Conservation (phyloP, 35 echinoderm and acorn worm genomes). For the Acanthaster planci region DNA sequence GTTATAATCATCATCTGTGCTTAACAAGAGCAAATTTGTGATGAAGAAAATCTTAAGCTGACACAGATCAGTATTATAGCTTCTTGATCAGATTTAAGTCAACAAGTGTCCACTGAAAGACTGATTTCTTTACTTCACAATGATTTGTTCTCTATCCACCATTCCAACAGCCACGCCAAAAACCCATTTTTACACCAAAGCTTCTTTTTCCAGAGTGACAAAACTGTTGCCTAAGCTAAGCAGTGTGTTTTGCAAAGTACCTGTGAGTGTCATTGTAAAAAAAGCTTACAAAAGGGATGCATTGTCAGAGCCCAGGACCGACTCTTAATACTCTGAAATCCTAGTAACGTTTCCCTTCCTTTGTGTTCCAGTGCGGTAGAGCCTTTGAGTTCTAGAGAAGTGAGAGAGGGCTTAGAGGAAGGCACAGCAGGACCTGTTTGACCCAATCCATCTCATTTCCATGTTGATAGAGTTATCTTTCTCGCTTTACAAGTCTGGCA, state of each 20-base stretch:
- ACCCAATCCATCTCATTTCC: conserved; percentile 18
- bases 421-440: neutral
- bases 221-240: neutral
- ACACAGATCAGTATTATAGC: too few species aligned
- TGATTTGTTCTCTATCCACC: too few species aligned
- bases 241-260: conserved; percentile 26
- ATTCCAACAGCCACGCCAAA: neutral
- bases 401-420: conserved; percentile 3
- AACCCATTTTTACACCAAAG: conserved; percentile 4
- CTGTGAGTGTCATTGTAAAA: conserved; percentile 4
- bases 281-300: neutral
- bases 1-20: too few species aligned
- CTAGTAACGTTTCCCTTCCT: conserved; percentile 16
- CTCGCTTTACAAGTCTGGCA: conserved; percentile 29
- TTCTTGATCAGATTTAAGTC: too few species aligned
- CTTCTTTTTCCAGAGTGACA: conserved; percentile 6
- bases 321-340: neutral
- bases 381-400: neutral
- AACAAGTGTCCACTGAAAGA: neutral
- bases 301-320: neutral
- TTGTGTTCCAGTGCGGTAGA: neutral
- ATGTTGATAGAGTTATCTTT: conserved; percentile 34
- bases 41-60: too few species aligned
- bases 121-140: neutral
- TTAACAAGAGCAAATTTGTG: too few species aligned